Evolutionary conservation across 1,140 invertebrate genomes (phyloP), one percentile per base, ranked within the genome.

Genomic region (Drosophila murphyi): DNA sequence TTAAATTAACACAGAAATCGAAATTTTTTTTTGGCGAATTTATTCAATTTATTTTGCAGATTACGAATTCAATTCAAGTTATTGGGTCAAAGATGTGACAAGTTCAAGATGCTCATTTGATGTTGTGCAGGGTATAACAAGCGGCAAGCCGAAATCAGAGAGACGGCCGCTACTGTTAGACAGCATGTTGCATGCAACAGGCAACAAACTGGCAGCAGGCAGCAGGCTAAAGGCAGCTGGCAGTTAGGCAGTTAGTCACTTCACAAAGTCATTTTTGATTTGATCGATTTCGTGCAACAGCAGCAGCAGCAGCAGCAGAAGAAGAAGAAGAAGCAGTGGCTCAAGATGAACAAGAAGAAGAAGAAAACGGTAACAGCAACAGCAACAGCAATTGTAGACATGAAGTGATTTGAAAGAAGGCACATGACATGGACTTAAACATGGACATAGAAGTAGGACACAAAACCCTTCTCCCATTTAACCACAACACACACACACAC

Each of bases 181-280:
- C 78, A 86, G 75, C 72, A 48, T 55, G 50, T 67, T 59, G 77
- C 60, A 78, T 68, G 50, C 70, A 51, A 75, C 59, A 67, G 52
- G 72, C 72, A n/a, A 41, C 20, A 28, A 28, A n/a, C 12, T 54
- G 51, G 75, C 61, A 69, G 60, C 73, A 61, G 64, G 65, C 72
- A 75, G 52, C 59, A 31, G 64, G 65, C 72, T 43, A 29, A 35
- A 63, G 70, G 83, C 83, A 89, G 85, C 80, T 77, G 80, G 80
- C 85, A 88, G 86, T 80, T 72, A 89, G 83, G 83, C 83, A 88
- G 85, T 89, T 88, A 88, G 83, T 88, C 83, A 88, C 83, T 88
- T 88, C 85, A 89, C 83, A 89, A 88, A 88, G 83, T 88, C 83
- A 88, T 88, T 88, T 88, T 88, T 88, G 85, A 89, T 89, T 89